Conservation (phyloP, 2,888 invertebrate species). For the Gasteruption jaculator region DNA sequence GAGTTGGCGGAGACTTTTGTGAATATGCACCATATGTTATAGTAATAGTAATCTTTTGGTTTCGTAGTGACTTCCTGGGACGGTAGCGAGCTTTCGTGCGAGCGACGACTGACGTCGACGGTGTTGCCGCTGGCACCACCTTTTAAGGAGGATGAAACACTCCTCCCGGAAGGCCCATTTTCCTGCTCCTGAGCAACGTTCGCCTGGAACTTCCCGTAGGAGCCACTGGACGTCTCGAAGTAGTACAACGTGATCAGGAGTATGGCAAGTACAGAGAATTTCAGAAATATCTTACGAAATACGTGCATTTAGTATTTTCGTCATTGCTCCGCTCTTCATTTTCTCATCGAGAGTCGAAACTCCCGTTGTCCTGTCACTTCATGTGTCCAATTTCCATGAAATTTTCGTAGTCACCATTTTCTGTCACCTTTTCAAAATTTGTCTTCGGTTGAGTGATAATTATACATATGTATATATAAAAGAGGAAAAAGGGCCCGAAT, state of each 20-base stretch:
- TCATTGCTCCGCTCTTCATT: no score
- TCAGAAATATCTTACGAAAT: conserved; percentile 43
- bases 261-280: conserved; percentile 35
- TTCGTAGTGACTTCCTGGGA: not conserved
- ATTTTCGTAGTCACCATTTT: no score
- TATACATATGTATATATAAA: no score
- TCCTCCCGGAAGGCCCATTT: conserved; percentile 1
- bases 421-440: no score
- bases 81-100: not conserved
- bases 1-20: conserved; percentile 56
- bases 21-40: conserved; percentile 59
- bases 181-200: not conserved
- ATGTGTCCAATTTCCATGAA: no score
- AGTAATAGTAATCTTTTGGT: conserved; percentile 26
- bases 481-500: no score
- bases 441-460: no score
- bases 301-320: conserved; percentile 41
- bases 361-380: no score
- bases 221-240: conserved; percentile 39
- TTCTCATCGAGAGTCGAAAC: no score
- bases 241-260: conserved; percentile 43
- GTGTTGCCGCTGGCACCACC: conserved; percentile 8
- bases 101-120: not conserved
- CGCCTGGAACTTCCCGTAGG: conserved; percentile 24
- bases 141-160: conserved; percentile 5